Evolutionary conservation across 1,140 invertebrate species (phyloP).

Genomic region (Drosophila azteca): DNA sequence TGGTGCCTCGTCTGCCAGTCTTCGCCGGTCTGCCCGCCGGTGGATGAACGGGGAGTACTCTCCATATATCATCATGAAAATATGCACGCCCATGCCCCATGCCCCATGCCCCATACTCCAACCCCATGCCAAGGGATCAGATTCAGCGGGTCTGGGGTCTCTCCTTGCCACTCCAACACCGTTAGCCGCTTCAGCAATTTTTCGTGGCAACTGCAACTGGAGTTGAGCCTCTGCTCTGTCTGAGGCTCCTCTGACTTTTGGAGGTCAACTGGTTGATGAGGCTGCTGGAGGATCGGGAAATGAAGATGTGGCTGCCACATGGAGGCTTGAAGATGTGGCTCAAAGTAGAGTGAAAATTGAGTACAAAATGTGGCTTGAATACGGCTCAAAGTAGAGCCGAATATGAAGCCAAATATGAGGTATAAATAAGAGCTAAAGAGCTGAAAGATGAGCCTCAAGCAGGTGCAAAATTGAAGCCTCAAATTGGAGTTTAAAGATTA

Average conservation of each 20-base stretch:
- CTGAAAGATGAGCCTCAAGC: too few relatives aligned
- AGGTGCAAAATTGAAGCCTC: too few relatives aligned
- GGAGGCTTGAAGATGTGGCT: too few relatives aligned
- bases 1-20: conserved; percentile 15
- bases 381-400: too few relatives aligned
- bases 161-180: conserved; percentile 34
- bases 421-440: too few relatives aligned
- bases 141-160: conserved; percentile 22
- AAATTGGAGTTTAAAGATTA: conserved; percentile 7
- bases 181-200: conserved; percentile 50
- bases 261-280: conserved; percentile 71
- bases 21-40: conserved; percentile 23
- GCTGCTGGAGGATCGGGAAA: conserved; percentile 2
- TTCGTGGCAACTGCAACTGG: conserved; percentile 46
- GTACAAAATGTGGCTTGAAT: too few relatives aligned
- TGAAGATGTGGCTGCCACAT: not conserved
- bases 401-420: too few relatives aligned
- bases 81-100: conserved; percentile 60
- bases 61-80: conserved; percentile 68
- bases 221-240: conserved; percentile 8
- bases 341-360: conserved; percentile 1
- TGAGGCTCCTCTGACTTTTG: conserved; percentile 37
- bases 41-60: conserved; percentile 7
- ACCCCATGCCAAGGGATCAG: conserved; percentile 41
- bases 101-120: conserved; percentile 60